A percentile compares a stretch with the other conserved stretches of the same genome.
phyloP scores from a whole-genome alignment of 2,113 vertebrate species.

The Heterochromis multidens region DNA sequence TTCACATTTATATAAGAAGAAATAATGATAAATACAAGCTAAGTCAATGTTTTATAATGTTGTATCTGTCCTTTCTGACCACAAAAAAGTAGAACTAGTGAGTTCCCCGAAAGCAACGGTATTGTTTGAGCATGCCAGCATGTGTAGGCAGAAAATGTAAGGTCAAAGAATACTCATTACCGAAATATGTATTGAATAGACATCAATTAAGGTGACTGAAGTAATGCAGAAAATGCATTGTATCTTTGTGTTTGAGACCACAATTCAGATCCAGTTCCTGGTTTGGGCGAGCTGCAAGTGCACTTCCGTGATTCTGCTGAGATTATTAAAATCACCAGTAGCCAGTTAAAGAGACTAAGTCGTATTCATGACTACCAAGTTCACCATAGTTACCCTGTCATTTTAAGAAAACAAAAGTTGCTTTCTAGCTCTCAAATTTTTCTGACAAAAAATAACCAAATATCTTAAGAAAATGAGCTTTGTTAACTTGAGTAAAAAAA shows the following conservation, averaged over 20 bases:
- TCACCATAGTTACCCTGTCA: background rate
- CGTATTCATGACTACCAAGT: background rate
- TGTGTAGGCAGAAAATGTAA: background rate
- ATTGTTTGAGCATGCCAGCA: background rate
- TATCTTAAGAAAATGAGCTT: accelerated
- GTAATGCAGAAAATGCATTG: background rate
- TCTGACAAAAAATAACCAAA: background rate
- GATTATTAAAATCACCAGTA: background rate
- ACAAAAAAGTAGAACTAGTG: background rate
- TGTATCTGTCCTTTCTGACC: background rate
- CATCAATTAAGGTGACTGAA: background rate
- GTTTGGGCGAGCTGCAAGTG: background rate
- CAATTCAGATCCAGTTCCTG: background rate
- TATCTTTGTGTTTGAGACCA: accelerated
- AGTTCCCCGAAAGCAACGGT: accelerated
- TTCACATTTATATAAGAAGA: background rate
- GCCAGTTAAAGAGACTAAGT: background rate
- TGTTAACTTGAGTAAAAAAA: background rate
- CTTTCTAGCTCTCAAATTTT: background rate
- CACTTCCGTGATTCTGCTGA: too few species aligned
- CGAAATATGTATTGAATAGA: background rate
- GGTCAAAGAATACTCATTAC: background rate
- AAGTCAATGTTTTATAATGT: background rate
- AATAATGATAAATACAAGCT: background rate
- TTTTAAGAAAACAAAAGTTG: background rate